These are phyloP conservation scores for Solenopsis invicta DNA, from an alignment of 1,140 invertebrate genomes.

Conservation along the genomic window DNA sequence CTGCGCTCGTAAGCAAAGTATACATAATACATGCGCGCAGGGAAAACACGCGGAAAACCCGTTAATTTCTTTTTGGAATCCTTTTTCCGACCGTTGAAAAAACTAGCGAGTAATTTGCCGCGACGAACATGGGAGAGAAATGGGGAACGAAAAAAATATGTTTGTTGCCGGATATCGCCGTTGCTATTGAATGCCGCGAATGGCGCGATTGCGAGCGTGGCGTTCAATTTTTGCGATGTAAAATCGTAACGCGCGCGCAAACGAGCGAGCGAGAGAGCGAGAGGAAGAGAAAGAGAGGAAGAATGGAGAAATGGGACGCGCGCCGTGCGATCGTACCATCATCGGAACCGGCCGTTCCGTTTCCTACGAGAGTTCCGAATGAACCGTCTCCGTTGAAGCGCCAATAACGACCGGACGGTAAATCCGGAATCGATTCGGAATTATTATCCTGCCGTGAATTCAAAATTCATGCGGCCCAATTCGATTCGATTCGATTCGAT, in stretches of 20 bases:
- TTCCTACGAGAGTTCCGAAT: conserved; percentile 12
- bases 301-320: background rate
- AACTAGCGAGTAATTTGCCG: conserved; percentile 6
- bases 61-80: background rate
- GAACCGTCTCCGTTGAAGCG: conserved; percentile 18
- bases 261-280: background rate
- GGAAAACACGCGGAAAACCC: background rate
- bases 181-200: conserved; percentile 9
- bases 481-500: too few species aligned
- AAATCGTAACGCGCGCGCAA: conserved; percentile 31
- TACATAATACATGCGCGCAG: background rate
- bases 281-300: background rate
- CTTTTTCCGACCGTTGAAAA: background rate
- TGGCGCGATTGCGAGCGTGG: conserved; percentile 15
- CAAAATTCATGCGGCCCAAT: conserved; percentile 25
- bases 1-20: background rate
- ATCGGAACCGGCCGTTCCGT: conserved; percentile 5
- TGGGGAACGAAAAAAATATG: background rate
- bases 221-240: conserved; percentile 22
- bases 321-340: background rate
- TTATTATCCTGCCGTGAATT: conserved; percentile 25
- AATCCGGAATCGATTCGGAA: conserved; percentile 11
- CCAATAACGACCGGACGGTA: conserved; percentile 25
- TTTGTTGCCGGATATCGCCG: background rate
- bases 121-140: background rate